phyloP scores from a whole-genome alignment of 2,113 vertebrate genomes.

The Ceyx margarethae region DNA sequence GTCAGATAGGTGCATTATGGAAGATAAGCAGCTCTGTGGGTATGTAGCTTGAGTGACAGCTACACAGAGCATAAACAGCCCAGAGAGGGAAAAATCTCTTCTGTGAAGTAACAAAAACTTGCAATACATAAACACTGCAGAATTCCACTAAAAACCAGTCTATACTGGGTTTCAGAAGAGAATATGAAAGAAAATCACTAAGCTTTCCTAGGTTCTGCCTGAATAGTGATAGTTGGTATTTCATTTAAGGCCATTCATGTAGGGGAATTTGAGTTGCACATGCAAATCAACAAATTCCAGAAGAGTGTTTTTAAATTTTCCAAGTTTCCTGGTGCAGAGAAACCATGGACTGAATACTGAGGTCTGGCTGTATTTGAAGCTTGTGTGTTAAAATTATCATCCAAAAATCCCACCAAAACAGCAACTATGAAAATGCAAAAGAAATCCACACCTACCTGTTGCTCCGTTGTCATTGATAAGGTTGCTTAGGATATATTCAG shows the following conservation, averaged over 20 bases:
- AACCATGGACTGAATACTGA: neutral
- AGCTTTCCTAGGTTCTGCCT: neutral
- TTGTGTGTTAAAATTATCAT: neutral
- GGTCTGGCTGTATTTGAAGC: neutral
- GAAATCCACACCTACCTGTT: constrained; percentile 74
- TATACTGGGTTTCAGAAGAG: neutral
- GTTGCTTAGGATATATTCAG: constrained; percentile 90
- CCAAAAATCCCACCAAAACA: neutral
- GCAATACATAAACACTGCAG: neutral
- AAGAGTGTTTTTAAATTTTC: neutral
- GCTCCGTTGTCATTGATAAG: constrained; percentile 84
- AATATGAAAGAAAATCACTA: neutral
- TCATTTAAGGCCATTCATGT: neutral
- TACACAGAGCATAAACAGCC: neutral
- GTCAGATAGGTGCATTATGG: neutral
- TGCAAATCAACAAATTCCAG: neutral
- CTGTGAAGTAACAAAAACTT: neutral
- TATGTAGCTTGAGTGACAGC: neutral
- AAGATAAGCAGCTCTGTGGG: neutral
- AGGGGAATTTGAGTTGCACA: neutral
- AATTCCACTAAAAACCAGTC: neutral
- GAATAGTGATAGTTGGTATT: neutral
- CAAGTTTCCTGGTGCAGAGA: neutral
- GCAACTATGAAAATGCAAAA: neutral
- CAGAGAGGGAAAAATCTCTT: neutral